A percentile compares a stretch with the other conserved stretches of the same genome.
Evolutionary conservation across 30 jellyfish, hydroid and myxozoan genomes (phyloP).

Genomic region (Turritopsis dohrnii): DNA sequence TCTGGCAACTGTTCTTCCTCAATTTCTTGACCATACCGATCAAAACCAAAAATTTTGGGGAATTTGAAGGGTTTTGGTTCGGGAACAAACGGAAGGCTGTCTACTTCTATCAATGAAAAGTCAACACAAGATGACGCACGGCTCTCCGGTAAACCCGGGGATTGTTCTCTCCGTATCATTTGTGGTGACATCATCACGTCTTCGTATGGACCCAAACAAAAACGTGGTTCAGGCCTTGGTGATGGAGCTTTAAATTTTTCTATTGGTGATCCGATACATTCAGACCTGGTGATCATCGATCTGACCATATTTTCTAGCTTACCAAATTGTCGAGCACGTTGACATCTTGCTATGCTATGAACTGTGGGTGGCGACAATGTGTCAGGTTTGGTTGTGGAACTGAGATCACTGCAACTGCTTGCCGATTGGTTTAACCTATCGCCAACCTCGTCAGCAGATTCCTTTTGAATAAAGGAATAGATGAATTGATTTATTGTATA

Average conservation of each 20-base stretch:
- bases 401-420: not conserved
- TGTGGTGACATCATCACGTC: not conserved
- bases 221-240: conserved; percentile 11
- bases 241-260: not conserved
- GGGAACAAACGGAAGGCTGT: not conserved
- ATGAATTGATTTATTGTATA: no score
- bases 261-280: not conserved
- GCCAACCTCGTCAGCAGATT: not conserved
- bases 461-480: not conserved
- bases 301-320: not conserved
- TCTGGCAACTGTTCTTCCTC: not conserved
- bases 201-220: not conserved
- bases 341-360: not conserved
- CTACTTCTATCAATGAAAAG: not conserved
- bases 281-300: not conserved
- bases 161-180: not conserved
- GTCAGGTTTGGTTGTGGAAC: not conserved
- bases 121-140: not conserved
- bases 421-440: not conserved
- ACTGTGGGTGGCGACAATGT: not conserved
- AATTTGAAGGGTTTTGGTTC: not conserved
- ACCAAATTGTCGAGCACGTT: not conserved
- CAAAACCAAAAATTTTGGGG: not conserved
- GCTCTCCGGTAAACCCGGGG: conserved; percentile 11
- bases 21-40: not conserved